Evolutionary conservation across 2,113 vertebrate genomes (phyloP), one percentile per base, ranked within the genome.

Genomic region (Todiramphus saurophagus): DNA sequence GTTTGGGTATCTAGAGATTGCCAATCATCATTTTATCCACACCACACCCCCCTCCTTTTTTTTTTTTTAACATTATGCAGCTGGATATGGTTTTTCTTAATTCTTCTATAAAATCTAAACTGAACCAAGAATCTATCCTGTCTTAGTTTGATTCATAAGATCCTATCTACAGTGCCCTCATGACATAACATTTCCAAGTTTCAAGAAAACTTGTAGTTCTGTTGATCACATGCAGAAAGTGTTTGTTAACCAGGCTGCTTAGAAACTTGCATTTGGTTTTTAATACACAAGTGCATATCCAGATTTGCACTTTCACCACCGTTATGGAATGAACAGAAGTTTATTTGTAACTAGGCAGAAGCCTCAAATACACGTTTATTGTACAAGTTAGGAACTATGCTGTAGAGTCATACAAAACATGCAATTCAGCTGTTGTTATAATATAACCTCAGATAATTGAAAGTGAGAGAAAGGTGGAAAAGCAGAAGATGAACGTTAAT

Each of bases 401-500:
- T 13, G 24, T 17, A 5, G 5, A 94, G 30, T 86, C 79, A 67
- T 4, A 91, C 10, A 48, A 39, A 72, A 89, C 6, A 39, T 11
- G 66, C 30, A 69, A 48, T 80, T 93, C 74, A 60, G 74, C 35
- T 13, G 3, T 7, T 80, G 39, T 30, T 72, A 53, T 16, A 83
- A 75, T 68, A 83, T 15, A 68, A 81, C 21, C 37, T 84, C 74
- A 72, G 53, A 67, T 56, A 92, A 89, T 60, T 82, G 72, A 64
- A 72, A 72, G 33, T 12, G 20, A 91, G 87, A 75, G 28, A 75
- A 91, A 96, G 74, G 64, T 72, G 76, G 66, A 89, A 94, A 72
- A 94, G 62, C 66, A 94, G 64, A 58, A 77, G 91, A 91, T 35
- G 13, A 96, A 81, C 8, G 4, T 18, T 77, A 90, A 96, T 67